Conservation (phyloP, 1,140 invertebrate genomes). For the Himalopsyche phryganea region DNA sequence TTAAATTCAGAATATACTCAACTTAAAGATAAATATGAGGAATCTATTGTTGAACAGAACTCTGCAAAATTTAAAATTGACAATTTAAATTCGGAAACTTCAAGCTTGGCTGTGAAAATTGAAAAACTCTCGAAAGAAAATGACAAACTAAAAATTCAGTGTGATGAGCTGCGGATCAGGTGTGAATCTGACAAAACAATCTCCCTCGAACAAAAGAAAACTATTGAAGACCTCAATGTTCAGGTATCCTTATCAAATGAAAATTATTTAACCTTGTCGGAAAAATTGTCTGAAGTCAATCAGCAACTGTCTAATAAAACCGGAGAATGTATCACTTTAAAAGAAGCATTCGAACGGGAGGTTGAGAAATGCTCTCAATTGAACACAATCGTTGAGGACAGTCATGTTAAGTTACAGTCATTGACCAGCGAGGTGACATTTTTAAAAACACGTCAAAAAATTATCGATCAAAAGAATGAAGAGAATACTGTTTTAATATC, state of each 20-base stretch:
- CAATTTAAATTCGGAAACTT: conserved; percentile 4
- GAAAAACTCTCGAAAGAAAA: conserved; percentile 37
- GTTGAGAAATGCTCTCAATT: conserved; percentile 21
- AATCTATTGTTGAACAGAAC: conserved; percentile 47
- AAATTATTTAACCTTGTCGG: conserved; percentile 40
- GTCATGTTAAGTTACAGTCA: conserved; percentile 21
- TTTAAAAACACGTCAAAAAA: conserved; percentile 20
- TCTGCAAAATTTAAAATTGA: conserved; percentile 14
- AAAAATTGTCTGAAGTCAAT: conserved; percentile 42
- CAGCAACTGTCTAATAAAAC: conserved; percentile 35
- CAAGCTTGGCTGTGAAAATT: conserved; percentile 35
- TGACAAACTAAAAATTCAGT: conserved; percentile 31
- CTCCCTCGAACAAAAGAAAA: conserved; percentile 36
- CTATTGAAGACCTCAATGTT: conserved; percentile 35
- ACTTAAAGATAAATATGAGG: conserved; percentile 52
- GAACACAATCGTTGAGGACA: conserved; percentile 15
- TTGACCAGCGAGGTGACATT: conserved; percentile 24
- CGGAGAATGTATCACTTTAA: conserved; percentile 18
- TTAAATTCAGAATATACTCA: conserved; percentile 51
- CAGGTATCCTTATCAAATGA: conserved; percentile 43
- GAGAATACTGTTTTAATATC: conserved; percentile 20
- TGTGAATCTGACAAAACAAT: conserved; percentile 32
- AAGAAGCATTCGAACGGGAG: conserved; percentile 21
- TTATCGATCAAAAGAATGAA: conserved; percentile 28
- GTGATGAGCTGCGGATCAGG: conserved; percentile 48